These are phyloP conservation scores for Pheosia tremula DNA, from an alignment of 2,888 invertebrate genomes.

Conservation along the genomic window DNA sequence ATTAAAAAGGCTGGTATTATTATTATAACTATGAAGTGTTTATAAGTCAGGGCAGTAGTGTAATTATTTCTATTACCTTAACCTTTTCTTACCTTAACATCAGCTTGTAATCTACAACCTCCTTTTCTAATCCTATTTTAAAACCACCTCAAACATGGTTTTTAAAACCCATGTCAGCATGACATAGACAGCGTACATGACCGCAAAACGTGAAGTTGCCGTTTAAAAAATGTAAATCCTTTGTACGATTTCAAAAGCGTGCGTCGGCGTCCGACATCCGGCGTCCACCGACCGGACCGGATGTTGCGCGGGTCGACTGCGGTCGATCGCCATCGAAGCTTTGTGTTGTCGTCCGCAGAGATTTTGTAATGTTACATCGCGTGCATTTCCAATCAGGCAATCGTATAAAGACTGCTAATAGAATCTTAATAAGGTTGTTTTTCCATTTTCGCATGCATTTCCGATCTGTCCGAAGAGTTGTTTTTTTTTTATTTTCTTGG, in stretches of 20 bases:
- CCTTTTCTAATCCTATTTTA: background rate
- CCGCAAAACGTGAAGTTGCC: background rate
- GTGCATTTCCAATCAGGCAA: background rate
- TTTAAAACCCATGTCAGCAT: background rate
- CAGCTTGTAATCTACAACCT: no score
- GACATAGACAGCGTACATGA: background rate
- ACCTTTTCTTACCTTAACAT: no score
- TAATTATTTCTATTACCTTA: no score
- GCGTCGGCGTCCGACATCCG: background rate
- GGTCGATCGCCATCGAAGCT: conserved; percentile 35
- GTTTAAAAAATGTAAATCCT: conserved; percentile 1
- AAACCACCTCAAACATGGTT: background rate
- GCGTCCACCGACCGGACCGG: background rate
- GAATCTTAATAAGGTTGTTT: background rate
- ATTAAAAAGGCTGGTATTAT: no score
- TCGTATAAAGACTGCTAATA: background rate
- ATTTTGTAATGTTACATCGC: background rate
- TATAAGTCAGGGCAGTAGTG: no score
- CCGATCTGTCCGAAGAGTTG: no score
- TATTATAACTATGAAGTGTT: no score
- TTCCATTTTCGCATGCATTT: no score
- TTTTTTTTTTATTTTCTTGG: no score
- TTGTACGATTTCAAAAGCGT: background rate
- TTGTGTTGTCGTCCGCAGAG: conserved; percentile 24
- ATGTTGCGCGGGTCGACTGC: conserved; percentile 19